Conservation (phyloP, 2,888 invertebrate species). For the Dicyrtoma fusca region DNA sequence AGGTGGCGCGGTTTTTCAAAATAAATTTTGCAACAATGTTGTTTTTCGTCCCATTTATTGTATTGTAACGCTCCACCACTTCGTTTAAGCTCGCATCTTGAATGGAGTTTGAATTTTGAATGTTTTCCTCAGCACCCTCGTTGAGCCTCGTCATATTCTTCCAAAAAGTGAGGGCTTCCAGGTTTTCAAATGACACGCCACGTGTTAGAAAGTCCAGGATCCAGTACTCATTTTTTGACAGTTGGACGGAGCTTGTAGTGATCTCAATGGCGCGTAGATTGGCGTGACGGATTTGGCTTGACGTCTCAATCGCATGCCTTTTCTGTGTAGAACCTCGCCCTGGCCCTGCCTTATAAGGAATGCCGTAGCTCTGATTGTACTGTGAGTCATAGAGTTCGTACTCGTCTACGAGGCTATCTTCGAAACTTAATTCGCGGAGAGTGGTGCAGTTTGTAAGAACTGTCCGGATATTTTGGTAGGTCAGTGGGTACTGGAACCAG, state of each 20-base stretch:
- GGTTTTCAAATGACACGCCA: neutral
- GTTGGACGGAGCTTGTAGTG: neutral
- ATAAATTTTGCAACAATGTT: constrained; percentile 16
- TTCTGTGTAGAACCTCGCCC: neutral
- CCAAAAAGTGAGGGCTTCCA: constrained; percentile 13
- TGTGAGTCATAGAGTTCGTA: neutral
- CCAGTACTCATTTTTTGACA: constrained; percentile 8
- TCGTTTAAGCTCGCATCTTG: neutral
- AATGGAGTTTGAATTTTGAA: no score
- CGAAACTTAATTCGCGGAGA: neutral
- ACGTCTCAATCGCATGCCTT: no score
- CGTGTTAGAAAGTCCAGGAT: constrained; percentile 17
- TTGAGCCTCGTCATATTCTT: neutral
- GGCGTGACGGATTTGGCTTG: neutral
- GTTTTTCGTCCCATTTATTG: neutral
- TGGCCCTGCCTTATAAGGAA: no score
- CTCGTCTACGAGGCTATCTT: constrained; percentile 5
- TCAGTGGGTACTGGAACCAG: constrained; percentile 10
- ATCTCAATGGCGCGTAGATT: constrained; percentile 4
- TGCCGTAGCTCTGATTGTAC: no score
- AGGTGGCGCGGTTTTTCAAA: neutral
- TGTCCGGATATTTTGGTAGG: neutral
- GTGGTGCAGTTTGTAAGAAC: constrained; percentile 3
- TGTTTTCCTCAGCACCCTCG: no score
- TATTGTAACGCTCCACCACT: neutral